Evolutionary conservation across 2,888 invertebrate genomes (phyloP).

Genomic region (Perdita meconis): DNA sequence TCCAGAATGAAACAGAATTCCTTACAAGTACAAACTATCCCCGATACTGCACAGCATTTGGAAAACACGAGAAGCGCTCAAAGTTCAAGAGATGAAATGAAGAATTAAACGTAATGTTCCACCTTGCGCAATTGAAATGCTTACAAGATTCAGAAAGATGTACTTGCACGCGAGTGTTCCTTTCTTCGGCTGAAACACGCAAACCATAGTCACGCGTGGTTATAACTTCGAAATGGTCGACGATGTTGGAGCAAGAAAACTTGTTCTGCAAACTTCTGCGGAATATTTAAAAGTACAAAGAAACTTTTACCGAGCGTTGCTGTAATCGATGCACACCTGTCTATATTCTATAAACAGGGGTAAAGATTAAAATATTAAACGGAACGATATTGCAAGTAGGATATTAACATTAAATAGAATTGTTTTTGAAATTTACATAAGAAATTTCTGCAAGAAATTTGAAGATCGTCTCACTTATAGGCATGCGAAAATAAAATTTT

Average conservation of each 20-base stretch:
- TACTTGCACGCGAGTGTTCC: conserved; percentile 3
- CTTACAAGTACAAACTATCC: conserved; percentile 1
- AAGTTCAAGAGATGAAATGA: conserved; percentile 23
- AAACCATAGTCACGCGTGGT: conserved; percentile 5
- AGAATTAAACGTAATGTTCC: conserved; percentile 30
- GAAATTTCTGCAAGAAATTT: background rate
- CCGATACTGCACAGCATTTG: background rate
- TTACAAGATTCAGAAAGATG: conserved; percentile 32
- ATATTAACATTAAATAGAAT: too few species aligned
- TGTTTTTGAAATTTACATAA: too few species aligned
- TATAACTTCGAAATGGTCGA: conserved; percentile 16
- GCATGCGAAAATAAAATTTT: background rate
- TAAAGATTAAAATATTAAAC: background rate
- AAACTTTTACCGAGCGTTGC: conserved; percentile 19
- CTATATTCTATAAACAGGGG: background rate
- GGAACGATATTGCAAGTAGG: too few species aligned
- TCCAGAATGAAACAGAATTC: too few species aligned
- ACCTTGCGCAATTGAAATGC: background rate
- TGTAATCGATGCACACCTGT: background rate
- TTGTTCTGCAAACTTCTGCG: conserved; percentile 31
- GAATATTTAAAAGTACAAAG: conserved; percentile 36
- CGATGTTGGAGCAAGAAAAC: conserved; percentile 23
- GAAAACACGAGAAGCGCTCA: background rate
- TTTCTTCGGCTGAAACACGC: background rate
- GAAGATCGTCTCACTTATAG: background rate